phyloP scores from a whole-genome alignment of 1,140 invertebrate species.

The Heliconius melpomene region DNA sequence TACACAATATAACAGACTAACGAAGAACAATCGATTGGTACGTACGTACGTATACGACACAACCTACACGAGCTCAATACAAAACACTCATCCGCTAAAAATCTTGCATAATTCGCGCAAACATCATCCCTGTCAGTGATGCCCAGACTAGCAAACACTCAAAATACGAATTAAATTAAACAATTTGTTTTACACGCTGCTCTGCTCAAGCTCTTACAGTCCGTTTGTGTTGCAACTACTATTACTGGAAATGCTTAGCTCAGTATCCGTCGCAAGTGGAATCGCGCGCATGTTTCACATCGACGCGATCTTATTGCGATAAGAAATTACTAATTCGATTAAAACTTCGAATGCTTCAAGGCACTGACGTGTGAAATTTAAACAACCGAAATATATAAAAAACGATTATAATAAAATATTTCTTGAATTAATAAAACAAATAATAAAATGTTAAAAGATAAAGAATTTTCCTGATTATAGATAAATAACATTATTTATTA shows the following conservation, averaged over 20 bases:
- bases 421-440: conserved; percentile 1
- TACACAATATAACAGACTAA: conserved; percentile 62
- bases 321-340: conserved; percentile 44
- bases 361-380: conserved; percentile 49
- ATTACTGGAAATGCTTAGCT: conserved; percentile 37
- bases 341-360: conserved; percentile 53
- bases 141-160: conserved; percentile 79
- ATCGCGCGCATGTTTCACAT: conserved; percentile 49
- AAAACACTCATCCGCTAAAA: conserved; percentile 59
- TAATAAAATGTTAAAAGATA: conserved; percentile 3
- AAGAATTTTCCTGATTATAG: background rate
- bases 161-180: conserved; percentile 51
- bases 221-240: conserved; percentile 39
- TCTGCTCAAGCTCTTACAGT: conserved; percentile 45
- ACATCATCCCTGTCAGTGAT: conserved; percentile 80
- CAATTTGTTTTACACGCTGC: conserved; percentile 40
- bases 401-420: background rate
- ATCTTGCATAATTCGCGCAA: conserved; percentile 79
- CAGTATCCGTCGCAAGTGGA: conserved; percentile 38
- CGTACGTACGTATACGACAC: conserved; percentile 24
- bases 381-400: conserved; percentile 9
- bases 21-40: conserved; percentile 43
- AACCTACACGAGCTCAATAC: conserved; percentile 35
- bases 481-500: conserved; percentile 21
- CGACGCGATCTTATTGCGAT: conserved; percentile 42